Percentiles rank a stretch among this genome's conserved stretches.
Evolutionary conservation across 2,113 vertebrate species (phyloP).

Genomic region (Peromyscus polionotus): DNA sequence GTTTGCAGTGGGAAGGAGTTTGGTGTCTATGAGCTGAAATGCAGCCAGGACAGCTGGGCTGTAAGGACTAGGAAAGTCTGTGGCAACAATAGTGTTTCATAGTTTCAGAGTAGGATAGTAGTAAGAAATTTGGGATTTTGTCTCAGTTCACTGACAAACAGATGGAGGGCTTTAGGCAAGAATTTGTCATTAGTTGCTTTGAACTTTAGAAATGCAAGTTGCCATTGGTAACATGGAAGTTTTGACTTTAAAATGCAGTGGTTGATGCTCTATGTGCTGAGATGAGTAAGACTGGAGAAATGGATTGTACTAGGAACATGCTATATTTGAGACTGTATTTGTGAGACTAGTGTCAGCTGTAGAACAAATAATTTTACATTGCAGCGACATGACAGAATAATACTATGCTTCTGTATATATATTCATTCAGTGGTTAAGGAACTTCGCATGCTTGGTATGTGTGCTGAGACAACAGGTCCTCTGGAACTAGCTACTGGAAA

Average conservation of each 20-base stretch:
- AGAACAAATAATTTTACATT: not conserved
- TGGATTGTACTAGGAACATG: not conserved
- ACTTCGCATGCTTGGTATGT: not conserved
- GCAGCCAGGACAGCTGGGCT: not conserved
- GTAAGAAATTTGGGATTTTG: slow-evolving; percentile 1
- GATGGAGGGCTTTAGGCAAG: not conserved
- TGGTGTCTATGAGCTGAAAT: not conserved
- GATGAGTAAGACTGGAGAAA: not conserved
- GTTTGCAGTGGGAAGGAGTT: not conserved
- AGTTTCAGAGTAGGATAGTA: not conserved
- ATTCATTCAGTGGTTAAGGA: not conserved
- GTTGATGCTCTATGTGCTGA: not conserved
- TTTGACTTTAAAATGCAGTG: not conserved
- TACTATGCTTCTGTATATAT: not conserved
- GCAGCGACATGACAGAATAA: not conserved
- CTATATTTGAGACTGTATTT: not conserved
- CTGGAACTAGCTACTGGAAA: not conserved
- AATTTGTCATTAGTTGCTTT: not conserved
- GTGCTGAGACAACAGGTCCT: not conserved
- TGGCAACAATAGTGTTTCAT: not conserved
- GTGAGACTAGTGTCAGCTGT: not conserved
- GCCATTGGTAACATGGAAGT: not conserved
- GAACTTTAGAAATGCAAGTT: not conserved
- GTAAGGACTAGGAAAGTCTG: not conserved
- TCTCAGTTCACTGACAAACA: not conserved